Evolutionary conservation across 2,888 invertebrate genomes (phyloP).

Genomic region (Ceraclea dissimilis): DNA sequence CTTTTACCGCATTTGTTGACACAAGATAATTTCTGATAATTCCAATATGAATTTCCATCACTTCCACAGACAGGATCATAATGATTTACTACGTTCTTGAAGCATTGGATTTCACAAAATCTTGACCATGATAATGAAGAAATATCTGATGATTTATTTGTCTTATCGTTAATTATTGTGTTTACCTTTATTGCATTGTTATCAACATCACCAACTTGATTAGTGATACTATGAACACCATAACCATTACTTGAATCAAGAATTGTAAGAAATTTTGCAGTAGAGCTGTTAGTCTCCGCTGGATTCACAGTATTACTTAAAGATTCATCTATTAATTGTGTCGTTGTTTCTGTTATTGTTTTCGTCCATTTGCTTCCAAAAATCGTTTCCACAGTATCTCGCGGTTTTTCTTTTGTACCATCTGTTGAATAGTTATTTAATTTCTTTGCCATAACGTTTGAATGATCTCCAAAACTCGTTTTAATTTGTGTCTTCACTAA

Average conservation of each 20-base stretch:
- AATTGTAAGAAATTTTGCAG: not conserved
- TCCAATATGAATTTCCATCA: constrained; percentile 24
- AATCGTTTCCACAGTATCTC: no score
- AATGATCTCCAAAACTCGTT: not conserved
- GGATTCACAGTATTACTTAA: not conserved
- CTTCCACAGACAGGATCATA: constrained; percentile 26
- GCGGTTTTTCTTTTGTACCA: not conserved
- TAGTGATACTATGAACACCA: not conserved
- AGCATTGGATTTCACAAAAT: constrained; percentile 11
- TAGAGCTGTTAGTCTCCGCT: not conserved
- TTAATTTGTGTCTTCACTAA: not conserved
- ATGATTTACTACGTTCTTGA: constrained; percentile 14
- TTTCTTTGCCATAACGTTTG: not conserved
- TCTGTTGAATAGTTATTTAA: not conserved
- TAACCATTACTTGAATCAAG: not conserved
- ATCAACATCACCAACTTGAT: not conserved
- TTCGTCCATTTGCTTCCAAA: not conserved
- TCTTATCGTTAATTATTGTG: no score
- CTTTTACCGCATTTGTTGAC: constrained; percentile 23
- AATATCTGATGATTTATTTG: no score
- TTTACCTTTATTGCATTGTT: not conserved
- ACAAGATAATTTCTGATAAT: constrained; percentile 21
- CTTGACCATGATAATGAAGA: not conserved
- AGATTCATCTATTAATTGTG: not conserved
- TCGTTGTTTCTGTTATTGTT: not conserved